phyloP scores from a whole-genome alignment of 2,888 invertebrate species.

The Hypomecis atomaria region DNA sequence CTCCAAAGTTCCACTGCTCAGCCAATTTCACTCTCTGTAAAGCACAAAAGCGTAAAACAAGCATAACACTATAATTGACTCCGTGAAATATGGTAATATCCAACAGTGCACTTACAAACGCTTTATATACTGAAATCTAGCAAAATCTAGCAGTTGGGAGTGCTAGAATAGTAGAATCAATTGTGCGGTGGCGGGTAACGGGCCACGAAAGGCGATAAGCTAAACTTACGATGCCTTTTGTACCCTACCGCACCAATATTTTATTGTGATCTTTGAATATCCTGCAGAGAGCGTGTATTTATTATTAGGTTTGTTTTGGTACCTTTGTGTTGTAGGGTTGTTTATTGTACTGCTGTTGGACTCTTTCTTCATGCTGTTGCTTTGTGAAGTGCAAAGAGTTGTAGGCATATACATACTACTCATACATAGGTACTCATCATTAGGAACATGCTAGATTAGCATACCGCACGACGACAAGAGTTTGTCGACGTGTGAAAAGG shows the following conservation, averaged over 20 bases:
- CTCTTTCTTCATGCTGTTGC: too few relatives aligned
- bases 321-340: slow-evolving; percentile 12
- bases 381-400: too few relatives aligned
- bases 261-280: slow-evolving; percentile 63
- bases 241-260: slow-evolving; percentile 62
- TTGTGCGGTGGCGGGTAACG: slow-evolving; percentile 76
- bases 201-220: slow-evolving; percentile 74
- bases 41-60: slow-evolving; percentile 50
- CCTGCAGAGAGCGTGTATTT: slow-evolving; percentile 33
- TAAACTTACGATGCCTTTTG: slow-evolving; percentile 77
- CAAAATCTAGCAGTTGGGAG: slow-evolving; percentile 60
- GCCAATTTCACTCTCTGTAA: slow-evolving; percentile 52
- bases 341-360: not conserved
- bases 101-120: slow-evolving; percentile 48
- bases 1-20: not conserved
- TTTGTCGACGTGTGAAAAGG: too few relatives aligned
- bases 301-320: slow-evolving; percentile 16
- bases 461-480: too few relatives aligned
- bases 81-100: slow-evolving; percentile 73
- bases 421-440: too few relatives aligned
- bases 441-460: too few relatives aligned
- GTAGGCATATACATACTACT: too few relatives aligned
- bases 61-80: slow-evolving; percentile 64
- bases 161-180: slow-evolving; percentile 69
- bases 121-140: slow-evolving; percentile 63